Percentiles rank a stretch among this genome's conserved stretches.
These are phyloP conservation scores for Caerostris darwini DNA, from an alignment of 1,140 invertebrate genomes.

Conservation along the genomic window DNA sequence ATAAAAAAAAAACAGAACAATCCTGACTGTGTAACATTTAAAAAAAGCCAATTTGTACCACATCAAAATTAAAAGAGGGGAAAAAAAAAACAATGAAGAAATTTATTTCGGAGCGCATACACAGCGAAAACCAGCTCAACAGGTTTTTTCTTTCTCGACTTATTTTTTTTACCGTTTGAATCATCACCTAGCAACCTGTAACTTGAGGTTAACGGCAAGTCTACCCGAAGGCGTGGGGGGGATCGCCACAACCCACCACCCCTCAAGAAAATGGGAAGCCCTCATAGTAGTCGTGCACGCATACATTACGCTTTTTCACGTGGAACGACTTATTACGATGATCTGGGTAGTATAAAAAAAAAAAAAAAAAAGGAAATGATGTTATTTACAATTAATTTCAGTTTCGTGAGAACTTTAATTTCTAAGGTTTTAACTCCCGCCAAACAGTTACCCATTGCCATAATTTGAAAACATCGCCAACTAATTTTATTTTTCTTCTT, in stretches of 20 bases:
- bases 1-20: background rate
- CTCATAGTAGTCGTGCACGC: background rate
- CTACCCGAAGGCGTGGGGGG: background rate
- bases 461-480: too few species aligned
- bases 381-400: too few species aligned
- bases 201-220: background rate
- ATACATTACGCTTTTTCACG: background rate
- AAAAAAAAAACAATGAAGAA: background rate
- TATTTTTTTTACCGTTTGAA: background rate
- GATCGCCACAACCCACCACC: background rate
- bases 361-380: background rate
- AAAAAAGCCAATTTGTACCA: background rate
- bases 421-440: too few species aligned
- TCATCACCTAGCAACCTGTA: constrained; percentile 9
- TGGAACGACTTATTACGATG: background rate
- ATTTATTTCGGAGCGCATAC: background rate
- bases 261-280: background rate
- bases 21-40: background rate
- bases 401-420: too few species aligned
- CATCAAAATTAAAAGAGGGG: background rate
- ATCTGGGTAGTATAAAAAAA: background rate
- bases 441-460: too few species aligned
- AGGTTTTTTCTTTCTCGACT: background rate
- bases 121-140: background rate
- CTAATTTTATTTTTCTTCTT: too few species aligned